Conservation (phyloP, 2,888 invertebrate genomes). For the Drosophila pseudotalamancana region DNA sequence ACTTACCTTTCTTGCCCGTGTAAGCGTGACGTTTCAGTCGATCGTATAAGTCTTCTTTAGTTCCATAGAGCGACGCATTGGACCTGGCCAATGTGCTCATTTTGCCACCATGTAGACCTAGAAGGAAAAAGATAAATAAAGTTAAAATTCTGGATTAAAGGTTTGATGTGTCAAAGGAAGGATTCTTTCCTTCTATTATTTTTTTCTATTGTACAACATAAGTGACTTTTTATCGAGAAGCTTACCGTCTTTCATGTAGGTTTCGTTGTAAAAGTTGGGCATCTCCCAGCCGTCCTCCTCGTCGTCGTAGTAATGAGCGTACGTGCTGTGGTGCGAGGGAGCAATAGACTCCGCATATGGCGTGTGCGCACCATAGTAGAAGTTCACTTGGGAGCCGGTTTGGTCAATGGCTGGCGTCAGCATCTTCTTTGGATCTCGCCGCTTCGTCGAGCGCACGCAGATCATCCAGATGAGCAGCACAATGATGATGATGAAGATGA, state of each 20-base stretch:
- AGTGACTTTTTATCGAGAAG: background rate
- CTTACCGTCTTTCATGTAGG: constrained; percentile 94
- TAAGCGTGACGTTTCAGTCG: constrained; percentile 97
- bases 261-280: constrained; percentile 98
- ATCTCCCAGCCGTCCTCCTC: constrained; percentile 99
- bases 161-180: background rate
- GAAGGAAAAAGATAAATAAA: background rate
- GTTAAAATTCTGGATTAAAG: background rate
- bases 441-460: constrained; percentile 94
- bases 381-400: constrained; percentile 97
- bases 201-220: background rate
- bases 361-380: constrained; percentile 97
- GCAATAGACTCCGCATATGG: constrained; percentile 98
- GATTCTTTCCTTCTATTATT: background rate
- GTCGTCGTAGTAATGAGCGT: constrained; percentile 97
- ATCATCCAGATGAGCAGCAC: constrained; percentile 98
- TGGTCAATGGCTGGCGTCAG: constrained; percentile 94
- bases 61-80: constrained; percentile 96
- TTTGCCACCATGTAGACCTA: constrained; percentile 92
- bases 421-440: constrained; percentile 96
- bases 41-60: constrained; percentile 97
- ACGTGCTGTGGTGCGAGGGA: constrained; percentile 97
- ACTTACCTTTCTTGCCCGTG: constrained; percentile 95
- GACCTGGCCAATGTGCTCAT: constrained; percentile 97
- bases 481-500: constrained; percentile 95